Evolutionary conservation across 1,140 invertebrate genomes (phyloP), one percentile per base, ranked within the genome.

Genomic region (Druon quercuslanigerum): DNA sequence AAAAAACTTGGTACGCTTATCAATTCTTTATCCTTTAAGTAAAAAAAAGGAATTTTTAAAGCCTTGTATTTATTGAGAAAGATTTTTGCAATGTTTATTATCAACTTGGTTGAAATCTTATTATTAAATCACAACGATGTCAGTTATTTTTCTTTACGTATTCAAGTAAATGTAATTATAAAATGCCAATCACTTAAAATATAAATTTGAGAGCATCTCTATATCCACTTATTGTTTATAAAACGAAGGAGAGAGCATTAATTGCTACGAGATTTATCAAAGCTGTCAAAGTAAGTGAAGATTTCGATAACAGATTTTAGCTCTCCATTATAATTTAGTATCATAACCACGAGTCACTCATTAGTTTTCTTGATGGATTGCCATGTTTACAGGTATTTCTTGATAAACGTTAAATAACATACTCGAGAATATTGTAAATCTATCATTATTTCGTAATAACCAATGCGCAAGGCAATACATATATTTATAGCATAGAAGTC

Each of bases 251-350:
- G 46, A 66, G n/a, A 66, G n/a, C 25, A 16, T 66, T 66, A 46
- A 40, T 66, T 66, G 14, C 60, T n/a, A 33, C 13, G 25, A 66
- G 60, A 40, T 66, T 25, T 66, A 66, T 66, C 25, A 66, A 25
- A 66, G 57, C 57, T 66, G 57, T 40, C 57, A 66, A 66, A 66
- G 25, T 66, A 66, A 66, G 57, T 66, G 25, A 66, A 66, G 57
- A 66, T 66, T 11, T 6, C 25, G 20, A 66, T 66, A 66, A 66
- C 25, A 66, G 57, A 66, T 66, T 66, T 33, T 25, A 25, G 57
- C 25, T 66, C 25, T 66, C 57, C 57, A 66, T 66, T 66, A 66
- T 66, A 66, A 66, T 66, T 66, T 66, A 66, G 20, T 66, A 40
- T 66, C 57, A 46, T 66, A 66, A 66, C 46, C 60, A 3, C 33